Percentiles rank a stretch among this genome's conserved stretches.
These are phyloP conservation scores for Phyllostomus hastatus DNA, from an alignment of 2,113 vertebrate species.

Conservation along the genomic window DNA sequence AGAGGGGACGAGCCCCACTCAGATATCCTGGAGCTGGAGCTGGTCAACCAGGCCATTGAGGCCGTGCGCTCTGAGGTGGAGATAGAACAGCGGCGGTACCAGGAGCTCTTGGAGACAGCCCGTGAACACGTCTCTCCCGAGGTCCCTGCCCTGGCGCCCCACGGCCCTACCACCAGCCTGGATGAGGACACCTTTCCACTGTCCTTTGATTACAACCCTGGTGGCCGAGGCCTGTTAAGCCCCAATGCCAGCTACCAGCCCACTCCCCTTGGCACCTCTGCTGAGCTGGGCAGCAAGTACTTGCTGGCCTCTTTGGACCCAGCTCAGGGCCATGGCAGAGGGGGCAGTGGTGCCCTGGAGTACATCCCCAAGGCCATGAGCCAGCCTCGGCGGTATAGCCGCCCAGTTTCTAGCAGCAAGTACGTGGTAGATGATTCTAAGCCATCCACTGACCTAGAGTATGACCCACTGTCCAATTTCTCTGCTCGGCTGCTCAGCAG, in stretches of 20 bases:
- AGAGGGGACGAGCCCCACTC: slow-evolving; percentile 76
- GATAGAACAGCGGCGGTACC: slow-evolving; percentile 92
- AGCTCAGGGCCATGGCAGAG: slow-evolving; percentile 76
- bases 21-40: slow-evolving; percentile 88
- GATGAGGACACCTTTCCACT: slow-evolving; percentile 64
- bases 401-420: slow-evolving; percentile 83
- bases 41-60: slow-evolving; percentile 96
- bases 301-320: slow-evolving; percentile 83
- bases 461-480: slow-evolving; percentile 96
- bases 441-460: slow-evolving; percentile 95
- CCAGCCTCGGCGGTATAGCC: slow-evolving; percentile 77
- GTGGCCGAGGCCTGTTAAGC: slow-evolving; percentile 81
- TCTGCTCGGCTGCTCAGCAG: slow-evolving; percentile 87
- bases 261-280: slow-evolving; percentile 79
- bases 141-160: slow-evolving; percentile 65
- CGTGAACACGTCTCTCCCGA: slow-evolving; percentile 78
- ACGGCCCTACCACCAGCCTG: background rate
- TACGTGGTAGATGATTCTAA: slow-evolving; percentile 93
- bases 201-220: slow-evolving; percentile 85
- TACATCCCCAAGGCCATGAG: slow-evolving; percentile 90
- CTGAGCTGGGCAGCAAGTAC: slow-evolving; percentile 87
- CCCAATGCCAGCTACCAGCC: slow-evolving; percentile 88
- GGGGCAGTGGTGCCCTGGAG: slow-evolving; percentile 84
- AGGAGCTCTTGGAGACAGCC: slow-evolving; percentile 83
- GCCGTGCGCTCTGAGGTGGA: slow-evolving; percentile 93